Percentiles rank a stretch among this genome's conserved stretches.
Evolutionary conservation across 1,140 invertebrate genomes (phyloP).

Genomic region (Holotrichia oblita): DNA sequence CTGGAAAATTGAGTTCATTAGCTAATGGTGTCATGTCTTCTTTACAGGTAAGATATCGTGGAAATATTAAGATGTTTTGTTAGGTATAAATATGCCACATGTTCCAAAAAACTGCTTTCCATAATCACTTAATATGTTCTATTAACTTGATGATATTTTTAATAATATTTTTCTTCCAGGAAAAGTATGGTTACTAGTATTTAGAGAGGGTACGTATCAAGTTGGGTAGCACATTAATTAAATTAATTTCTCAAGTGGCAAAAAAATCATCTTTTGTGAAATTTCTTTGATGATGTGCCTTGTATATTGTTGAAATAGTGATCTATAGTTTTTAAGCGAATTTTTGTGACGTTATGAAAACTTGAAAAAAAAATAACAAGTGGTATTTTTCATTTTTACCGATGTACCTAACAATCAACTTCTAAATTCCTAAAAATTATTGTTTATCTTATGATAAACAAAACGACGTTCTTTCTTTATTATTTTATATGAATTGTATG

Average conservation of each 20-base stretch:
- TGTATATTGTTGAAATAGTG: constrained; percentile 32
- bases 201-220: not conserved
- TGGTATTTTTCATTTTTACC: not conserved
- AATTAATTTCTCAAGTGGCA: constrained; percentile 29
- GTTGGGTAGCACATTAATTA: constrained; percentile 20
- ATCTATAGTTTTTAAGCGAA: constrained; percentile 22
- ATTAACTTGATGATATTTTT: not conserved
- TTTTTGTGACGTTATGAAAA: constrained; percentile 11
- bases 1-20: constrained; percentile 90
- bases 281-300: constrained; percentile 26
- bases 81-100: too few species aligned
- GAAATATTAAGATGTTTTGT: too few species aligned
- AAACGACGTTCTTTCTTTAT: not conserved
- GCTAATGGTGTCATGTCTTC: constrained; percentile 95
- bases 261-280: constrained; percentile 22
- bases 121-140: too few species aligned
- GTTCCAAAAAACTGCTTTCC: too few species aligned
- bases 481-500: constrained; percentile 9
- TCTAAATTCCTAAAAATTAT: too few species aligned
- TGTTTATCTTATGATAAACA: too few species aligned
- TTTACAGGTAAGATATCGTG: constrained; percentile 82
- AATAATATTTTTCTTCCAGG: constrained; percentile 33
- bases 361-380: not conserved
- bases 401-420: too few species aligned
- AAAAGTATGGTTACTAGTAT: constrained; percentile 45